Percentiles rank a stretch among this genome's conserved stretches.
phyloP scores from a whole-genome alignment of 2,113 vertebrate species.

The Paramisgurnus dabryanus region DNA sequence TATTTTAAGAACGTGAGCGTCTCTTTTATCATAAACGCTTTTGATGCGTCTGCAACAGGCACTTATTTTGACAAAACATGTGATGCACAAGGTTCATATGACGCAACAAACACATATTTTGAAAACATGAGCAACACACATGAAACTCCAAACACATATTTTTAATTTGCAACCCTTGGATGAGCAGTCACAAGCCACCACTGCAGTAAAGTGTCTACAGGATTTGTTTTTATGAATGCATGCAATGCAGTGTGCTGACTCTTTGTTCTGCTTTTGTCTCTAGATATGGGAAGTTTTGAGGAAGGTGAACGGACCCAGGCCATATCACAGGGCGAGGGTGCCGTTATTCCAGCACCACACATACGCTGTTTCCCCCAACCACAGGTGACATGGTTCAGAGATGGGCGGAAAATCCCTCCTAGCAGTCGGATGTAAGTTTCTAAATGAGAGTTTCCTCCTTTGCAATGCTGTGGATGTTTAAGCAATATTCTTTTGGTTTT shows the following conservation, averaged over 20 bases:
- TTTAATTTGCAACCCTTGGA: too few relatives aligned
- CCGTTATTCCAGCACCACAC: slow-evolving; percentile 81
- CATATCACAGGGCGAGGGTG: slow-evolving; percentile 91
- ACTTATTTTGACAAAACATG: too few relatives aligned
- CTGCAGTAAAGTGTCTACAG: too few relatives aligned
- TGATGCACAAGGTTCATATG: too few relatives aligned
- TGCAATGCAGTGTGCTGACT: not conserved
- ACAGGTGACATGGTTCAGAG: slow-evolving; percentile 96
- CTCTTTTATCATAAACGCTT: too few relatives aligned
- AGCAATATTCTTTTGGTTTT: not conserved
- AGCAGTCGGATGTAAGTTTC: slow-evolving; percentile 92
- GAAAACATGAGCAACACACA: too few relatives aligned
- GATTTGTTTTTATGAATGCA: too few relatives aligned
- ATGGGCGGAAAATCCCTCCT: slow-evolving; percentile 94
- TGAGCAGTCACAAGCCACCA: too few relatives aligned
- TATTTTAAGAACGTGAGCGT: too few relatives aligned
- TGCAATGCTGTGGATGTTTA: not conserved
- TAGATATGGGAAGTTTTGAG: slow-evolving; percentile 96
- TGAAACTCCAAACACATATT: too few relatives aligned
- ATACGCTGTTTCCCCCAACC: slow-evolving; percentile 95
- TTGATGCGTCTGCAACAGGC: too few relatives aligned
- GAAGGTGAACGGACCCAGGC: slow-evolving; percentile 81
- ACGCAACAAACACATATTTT: too few relatives aligned
- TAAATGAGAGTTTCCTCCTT: not conserved
- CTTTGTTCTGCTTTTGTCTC: slow-evolving; percentile 19